phyloP scores from a whole-genome alignment of 2,797 vertebrate genomes.

The Oreochromis grahami region DNA sequence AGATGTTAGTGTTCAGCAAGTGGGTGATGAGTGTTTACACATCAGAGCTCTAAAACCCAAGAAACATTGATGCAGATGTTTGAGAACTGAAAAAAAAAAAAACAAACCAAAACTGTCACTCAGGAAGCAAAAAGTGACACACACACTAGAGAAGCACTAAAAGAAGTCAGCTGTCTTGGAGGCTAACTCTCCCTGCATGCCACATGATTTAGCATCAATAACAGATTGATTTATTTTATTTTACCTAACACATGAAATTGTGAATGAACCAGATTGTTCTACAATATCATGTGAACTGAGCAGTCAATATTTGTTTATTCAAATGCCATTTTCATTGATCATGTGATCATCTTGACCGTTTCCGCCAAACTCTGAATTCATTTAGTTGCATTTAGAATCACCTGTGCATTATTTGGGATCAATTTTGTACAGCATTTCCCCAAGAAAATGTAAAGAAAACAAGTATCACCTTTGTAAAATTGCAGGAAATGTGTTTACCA shows the following conservation, averaged over 20 bases:
- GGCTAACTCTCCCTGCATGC: fast-evolving
- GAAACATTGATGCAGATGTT: background rate
- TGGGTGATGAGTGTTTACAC: background rate
- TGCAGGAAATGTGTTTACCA: background rate
- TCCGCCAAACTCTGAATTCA: background rate
- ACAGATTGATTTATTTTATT: background rate
- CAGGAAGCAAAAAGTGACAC: background rate
- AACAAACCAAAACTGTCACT: background rate
- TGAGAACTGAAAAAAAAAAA: background rate
- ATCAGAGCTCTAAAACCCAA: background rate
- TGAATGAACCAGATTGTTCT: background rate
- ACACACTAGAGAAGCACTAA: background rate
- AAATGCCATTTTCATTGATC: background rate
- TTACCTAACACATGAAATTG: background rate
- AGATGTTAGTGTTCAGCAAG: background rate
- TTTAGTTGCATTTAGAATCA: background rate
- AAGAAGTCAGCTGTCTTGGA: background rate
- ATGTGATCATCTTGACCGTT: background rate
- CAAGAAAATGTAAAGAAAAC: background rate
- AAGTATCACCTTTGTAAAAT: background rate
- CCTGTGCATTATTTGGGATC: background rate
- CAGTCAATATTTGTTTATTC: background rate
- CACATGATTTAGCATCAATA: background rate
- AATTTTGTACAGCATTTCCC: background rate
- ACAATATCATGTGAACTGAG: background rate